These are phyloP conservation scores for Kryphioiulus occultus DNA, from an alignment of 2,888 invertebrate species.

Conservation along the genomic window DNA sequence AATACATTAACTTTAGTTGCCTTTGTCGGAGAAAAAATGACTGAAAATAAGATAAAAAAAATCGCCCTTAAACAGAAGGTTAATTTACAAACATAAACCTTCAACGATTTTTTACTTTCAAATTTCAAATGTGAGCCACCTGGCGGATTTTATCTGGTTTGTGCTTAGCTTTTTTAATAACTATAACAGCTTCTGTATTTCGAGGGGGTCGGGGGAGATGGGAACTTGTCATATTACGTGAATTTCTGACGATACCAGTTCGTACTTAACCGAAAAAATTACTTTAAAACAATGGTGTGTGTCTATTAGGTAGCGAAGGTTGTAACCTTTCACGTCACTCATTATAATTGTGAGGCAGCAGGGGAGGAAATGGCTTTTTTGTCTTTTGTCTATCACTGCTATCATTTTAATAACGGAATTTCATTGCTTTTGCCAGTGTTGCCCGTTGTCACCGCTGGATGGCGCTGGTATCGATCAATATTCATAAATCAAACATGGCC, in stretches of 20 bases:
- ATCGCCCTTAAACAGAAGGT: background rate
- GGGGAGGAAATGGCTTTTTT: background rate
- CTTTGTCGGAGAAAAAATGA: background rate
- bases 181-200: conserved; percentile 20
- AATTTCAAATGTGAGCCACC: background rate
- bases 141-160: background rate
- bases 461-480: background rate
- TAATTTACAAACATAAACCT: background rate
- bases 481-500: too few relatives aligned
- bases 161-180: background rate
- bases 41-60: background rate
- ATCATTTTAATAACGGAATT: background rate
- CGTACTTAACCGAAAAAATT: background rate
- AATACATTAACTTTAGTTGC: background rate
- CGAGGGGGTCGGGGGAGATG: background rate
- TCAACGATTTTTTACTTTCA: background rate
- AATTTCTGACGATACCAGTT: background rate
- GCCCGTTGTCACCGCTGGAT: background rate
- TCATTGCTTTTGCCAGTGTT: background rate
- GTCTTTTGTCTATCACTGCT: background rate
- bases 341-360: background rate
- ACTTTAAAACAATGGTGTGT: background rate
- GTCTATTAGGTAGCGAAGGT: background rate
- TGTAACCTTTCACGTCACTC: background rate
- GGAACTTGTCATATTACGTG: background rate